phyloP scores from a whole-genome alignment of 2,113 vertebrate genomes.

The Eubucco bourcierii region DNA sequence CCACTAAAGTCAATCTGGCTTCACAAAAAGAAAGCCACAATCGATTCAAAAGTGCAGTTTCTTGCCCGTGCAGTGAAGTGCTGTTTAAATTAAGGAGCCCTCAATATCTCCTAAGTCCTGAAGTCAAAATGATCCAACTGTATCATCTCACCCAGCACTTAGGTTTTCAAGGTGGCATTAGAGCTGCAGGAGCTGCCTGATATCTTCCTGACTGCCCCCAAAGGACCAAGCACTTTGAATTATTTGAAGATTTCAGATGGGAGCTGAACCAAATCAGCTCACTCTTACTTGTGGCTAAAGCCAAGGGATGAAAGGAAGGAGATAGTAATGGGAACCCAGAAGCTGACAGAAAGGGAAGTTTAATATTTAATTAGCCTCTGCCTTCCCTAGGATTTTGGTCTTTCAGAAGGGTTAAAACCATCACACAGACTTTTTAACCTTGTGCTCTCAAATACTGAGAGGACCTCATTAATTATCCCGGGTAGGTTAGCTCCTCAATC shows the following conservation, averaged over 20 bases:
- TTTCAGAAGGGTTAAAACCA: not conserved
- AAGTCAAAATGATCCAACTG: not conserved
- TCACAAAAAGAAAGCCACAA: not conserved
- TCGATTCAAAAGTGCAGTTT: not conserved
- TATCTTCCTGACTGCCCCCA: not conserved
- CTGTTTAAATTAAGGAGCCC: not conserved
- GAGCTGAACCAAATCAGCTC: not conserved
- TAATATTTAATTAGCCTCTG: not conserved
- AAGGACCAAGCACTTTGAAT: not conserved
- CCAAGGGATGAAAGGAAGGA: not conserved
- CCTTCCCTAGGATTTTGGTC: not conserved
- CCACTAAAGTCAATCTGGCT: not conserved
- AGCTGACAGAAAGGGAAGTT: not conserved
- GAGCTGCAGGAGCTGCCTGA: not conserved
- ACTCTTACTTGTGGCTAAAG: not conserved
- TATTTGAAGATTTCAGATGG: not conserved
- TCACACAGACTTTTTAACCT: not conserved
- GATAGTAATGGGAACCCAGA: not conserved
- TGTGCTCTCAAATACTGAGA: not conserved
- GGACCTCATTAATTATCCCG: not conserved
- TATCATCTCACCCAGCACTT: not conserved
- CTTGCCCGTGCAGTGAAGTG: not conserved
- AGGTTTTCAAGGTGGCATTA: not conserved
- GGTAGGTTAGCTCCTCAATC: not conserved
- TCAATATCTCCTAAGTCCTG: not conserved